A percentile compares a stretch with the other conserved stretches of the same genome.
phyloP scores from a whole-genome alignment of 2,888 invertebrate genomes.

The Hemaris fuciformis region DNA sequence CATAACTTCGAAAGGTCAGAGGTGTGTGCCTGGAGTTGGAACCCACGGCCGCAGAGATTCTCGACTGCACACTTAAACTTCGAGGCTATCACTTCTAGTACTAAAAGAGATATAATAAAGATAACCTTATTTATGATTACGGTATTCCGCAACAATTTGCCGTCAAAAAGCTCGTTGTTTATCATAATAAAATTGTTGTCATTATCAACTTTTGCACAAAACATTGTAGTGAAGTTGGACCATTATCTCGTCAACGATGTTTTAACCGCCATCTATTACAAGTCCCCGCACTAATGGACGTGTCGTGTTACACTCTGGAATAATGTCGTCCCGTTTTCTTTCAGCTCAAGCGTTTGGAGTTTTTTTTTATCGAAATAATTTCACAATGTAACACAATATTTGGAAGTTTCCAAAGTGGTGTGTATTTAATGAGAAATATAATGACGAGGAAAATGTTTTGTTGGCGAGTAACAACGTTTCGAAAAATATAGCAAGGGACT shows the following conservation, averaged over 20 bases:
- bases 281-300: conserved; percentile 55
- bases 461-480: not conserved
- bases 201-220: conserved; percentile 23
- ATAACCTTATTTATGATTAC: too few relatives aligned
- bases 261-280: conserved; percentile 49
- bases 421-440: not conserved
- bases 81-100: too few relatives aligned
- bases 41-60: too few relatives aligned
- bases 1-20: too few relatives aligned
- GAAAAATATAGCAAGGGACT: too few relatives aligned
- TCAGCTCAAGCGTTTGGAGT: not conserved
- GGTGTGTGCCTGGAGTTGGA: too few relatives aligned
- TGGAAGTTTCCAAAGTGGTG: not conserved
- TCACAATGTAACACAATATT: not conserved
- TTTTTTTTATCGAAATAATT: conserved; percentile 4
- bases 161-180: not conserved
- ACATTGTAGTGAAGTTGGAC: conserved; percentile 24
- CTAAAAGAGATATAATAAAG: too few relatives aligned
- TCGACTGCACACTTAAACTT: too few relatives aligned
- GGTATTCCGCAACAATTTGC: not conserved
- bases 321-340: conserved; percentile 36
- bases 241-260: conserved; percentile 37
- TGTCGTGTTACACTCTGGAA: conserved; percentile 53
- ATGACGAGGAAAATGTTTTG: not conserved
- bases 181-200: not conserved